Conservation (phyloP, 2,797 vertebrate species). For the Sebastes nivosus region DNA sequence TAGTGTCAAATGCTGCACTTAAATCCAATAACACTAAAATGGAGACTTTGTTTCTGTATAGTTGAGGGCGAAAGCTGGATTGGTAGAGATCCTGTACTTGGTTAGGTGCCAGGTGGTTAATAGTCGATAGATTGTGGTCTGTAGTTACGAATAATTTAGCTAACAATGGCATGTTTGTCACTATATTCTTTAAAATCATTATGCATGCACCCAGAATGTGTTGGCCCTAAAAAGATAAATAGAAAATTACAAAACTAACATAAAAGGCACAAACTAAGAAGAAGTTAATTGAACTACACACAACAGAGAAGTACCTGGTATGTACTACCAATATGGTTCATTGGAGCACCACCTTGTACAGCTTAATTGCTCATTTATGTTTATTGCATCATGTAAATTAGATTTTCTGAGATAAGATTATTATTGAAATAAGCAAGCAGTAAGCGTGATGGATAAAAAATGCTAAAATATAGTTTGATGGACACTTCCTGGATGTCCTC, state of each 20-base stretch:
- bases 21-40: neutral
- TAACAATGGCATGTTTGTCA: neutral
- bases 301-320: too few relatives aligned
- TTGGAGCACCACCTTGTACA: neutral
- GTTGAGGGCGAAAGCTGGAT: too few relatives aligned
- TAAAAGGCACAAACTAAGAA: neutral
- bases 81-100: neutral
- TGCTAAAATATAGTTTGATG: neutral
- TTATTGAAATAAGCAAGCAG: neutral
- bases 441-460: neutral
- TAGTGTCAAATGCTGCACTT: neutral
- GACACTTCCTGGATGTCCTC: neutral
- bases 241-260: neutral
- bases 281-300: neutral
- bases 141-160: neutral
- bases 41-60: neutral
- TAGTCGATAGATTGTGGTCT: neutral
- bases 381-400: neutral
- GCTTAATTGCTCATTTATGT: neutral
- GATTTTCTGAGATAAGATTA: neutral
- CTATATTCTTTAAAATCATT: neutral
- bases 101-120: neutral
- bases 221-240: neutral
- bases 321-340: neutral
- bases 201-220: neutral